These are phyloP conservation scores for Erinaceus europaeus DNA, from an alignment of 2,113 vertebrate species.

Conservation along the genomic window DNA sequence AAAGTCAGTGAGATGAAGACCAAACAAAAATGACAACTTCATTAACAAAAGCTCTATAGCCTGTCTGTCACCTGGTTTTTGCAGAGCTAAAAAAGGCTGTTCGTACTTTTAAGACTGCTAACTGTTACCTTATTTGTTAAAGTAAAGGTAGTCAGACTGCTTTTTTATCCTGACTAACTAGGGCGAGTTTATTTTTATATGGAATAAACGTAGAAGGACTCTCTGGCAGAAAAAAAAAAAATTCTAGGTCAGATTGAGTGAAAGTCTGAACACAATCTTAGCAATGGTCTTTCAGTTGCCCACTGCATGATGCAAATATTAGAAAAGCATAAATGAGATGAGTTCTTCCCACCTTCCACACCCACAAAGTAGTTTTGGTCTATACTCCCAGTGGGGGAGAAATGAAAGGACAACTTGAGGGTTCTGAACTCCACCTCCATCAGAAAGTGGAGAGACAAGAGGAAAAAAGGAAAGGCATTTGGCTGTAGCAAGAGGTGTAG, in stretches of 20 bases:
- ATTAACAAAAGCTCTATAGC: not conserved
- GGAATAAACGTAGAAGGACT: not conserved
- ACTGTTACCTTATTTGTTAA: not conserved
- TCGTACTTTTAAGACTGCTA: not conserved
- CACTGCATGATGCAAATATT: not conserved
- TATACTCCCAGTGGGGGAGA: too few relatives aligned
- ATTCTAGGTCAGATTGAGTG: not conserved
- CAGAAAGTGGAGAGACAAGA: too few relatives aligned
- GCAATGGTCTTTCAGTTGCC: not conserved
- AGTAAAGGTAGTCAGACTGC: not conserved
- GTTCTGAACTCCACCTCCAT: too few relatives aligned
- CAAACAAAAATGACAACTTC: too few relatives aligned
- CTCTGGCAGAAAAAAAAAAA: slow-evolving; percentile 23
- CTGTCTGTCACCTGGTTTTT: not conserved
- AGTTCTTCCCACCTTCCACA: too few relatives aligned
- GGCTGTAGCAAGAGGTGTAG: too few relatives aligned
- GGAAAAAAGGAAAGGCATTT: too few relatives aligned
- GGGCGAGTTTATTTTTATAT: not conserved
- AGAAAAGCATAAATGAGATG: not conserved
- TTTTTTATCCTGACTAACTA: slow-evolving; percentile 9
- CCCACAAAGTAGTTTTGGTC: too few relatives aligned
- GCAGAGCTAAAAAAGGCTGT: not conserved
- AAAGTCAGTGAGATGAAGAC: not conserved
- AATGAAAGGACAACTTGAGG: too few relatives aligned
- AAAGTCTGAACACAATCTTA: not conserved